Evolutionary conservation across 2,113 vertebrate species (phyloP), one percentile per base, ranked within the genome.

Genomic region (Cyphomyrus plagiostoma): DNA sequence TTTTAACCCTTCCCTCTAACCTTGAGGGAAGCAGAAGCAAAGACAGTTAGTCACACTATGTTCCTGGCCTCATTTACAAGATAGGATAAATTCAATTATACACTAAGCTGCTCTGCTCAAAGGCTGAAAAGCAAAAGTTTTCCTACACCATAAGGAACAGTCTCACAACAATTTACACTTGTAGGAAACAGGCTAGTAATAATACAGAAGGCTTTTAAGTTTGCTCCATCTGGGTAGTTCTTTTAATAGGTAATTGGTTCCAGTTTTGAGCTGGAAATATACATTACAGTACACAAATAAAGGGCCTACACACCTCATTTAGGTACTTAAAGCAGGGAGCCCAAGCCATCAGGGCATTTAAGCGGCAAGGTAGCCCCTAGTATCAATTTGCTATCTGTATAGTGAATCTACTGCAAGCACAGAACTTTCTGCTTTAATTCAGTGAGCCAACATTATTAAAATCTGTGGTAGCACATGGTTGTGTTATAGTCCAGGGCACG

Each of bases 1-100:
- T 92, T 82, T 52, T 42, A 53, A 53, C 88, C 91, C 35, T 91
- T 52, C 50, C 88, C 87, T 70, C 86, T 21, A 56, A 26, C 86
- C 13, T 53, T 15, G 8, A 87, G 30, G 15, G 30, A 53, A 17
- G n/a, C 53, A 45, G 39, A 7, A 46, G 86, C 10, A 35, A 19
- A 11, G 86, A 23, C 42, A 62, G 7, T 35, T 26, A 23, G 87
- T 87, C 30, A 35, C 52, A 23, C 86, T 56, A 52, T 23, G 53
- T 62, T 62, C 58, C 52, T 62, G 30, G 52, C 52, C 86, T 62
- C 39, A 88, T 88, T 66, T 88, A 70, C n/a, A 70, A 70, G 10
- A 70, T 30, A 88, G 53, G 35, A 87, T 88, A 21, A 45, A 88
- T 88, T 88, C 30, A 88, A 26, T 88, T 45, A 88, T 5, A 62